Percentiles rank a stretch among this genome's conserved stretches.
Evolutionary conservation across 2,113 vertebrate species (phyloP).

Genomic region (Psammodynastes pulverulentus): DNA sequence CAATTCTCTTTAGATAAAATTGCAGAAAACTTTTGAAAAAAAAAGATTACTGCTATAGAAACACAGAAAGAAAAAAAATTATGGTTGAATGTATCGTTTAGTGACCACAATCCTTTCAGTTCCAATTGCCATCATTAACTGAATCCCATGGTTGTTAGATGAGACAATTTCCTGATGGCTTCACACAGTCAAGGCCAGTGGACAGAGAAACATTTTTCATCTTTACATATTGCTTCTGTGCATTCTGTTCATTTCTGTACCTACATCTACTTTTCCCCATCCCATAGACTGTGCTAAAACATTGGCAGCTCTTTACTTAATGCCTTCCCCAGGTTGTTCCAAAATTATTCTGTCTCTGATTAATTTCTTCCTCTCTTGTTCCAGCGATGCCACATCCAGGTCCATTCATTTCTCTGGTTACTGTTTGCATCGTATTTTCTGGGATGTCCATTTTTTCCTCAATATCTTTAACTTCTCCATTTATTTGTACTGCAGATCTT

Average conservation of each 20-base stretch:
- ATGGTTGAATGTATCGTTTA: not conserved
- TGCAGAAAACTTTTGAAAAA: not conserved
- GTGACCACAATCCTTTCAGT: not conserved
- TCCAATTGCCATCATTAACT: not conserved
- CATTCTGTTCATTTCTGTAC: not conserved
- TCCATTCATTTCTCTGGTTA: not conserved
- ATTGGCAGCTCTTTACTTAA: not conserved
- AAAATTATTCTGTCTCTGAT: not conserved
- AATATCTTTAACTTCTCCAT: not conserved
- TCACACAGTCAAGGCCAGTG: not conserved
- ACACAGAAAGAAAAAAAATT: not conserved
- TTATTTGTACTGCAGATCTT: not conserved
- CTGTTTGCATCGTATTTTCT: not conserved
- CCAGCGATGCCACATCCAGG: not conserved
- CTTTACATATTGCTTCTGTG: not conserved
- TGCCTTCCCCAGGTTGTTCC: not conserved
- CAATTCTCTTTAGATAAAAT: not conserved
- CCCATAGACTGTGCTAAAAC: not conserved
- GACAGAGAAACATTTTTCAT: too few species aligned
- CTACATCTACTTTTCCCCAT: not conserved
- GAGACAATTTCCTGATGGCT: not conserved
- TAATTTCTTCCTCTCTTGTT: not conserved
- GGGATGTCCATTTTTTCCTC: not conserved
- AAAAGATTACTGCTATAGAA: not conserved
- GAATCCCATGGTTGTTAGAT: not conserved